Conservation (phyloP, 1,140 invertebrate species). For the Drosophila leontia region DNA sequence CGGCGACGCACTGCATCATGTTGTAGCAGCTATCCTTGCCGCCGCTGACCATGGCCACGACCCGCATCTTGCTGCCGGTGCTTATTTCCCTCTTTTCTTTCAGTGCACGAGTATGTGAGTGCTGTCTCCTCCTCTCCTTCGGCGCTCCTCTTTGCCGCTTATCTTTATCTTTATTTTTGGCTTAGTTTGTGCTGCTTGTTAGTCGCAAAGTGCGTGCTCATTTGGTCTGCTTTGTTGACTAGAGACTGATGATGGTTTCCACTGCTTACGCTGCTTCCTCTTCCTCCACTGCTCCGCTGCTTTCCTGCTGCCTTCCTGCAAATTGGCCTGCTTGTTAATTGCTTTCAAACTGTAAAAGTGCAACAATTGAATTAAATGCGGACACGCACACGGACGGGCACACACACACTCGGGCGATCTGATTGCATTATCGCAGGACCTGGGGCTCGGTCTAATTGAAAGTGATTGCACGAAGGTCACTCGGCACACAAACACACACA, state of each 20-base stretch:
- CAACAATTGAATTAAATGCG: constrained; percentile 32
- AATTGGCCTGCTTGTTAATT: constrained; percentile 31
- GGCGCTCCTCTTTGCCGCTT: constrained; percentile 15
- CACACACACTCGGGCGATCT: constrained; percentile 16
- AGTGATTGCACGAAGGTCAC: constrained; percentile 73
- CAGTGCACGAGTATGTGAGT: constrained; percentile 10
- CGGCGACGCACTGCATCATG: constrained; percentile 98
- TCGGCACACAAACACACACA: constrained; percentile 22
- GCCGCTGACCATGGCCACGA: constrained; percentile 96
- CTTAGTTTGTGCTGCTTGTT: constrained; percentile 68
- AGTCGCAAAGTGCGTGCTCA: constrained; percentile 66
- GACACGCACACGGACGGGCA: background rate
- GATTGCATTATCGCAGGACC: constrained; percentile 50
- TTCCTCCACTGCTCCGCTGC: constrained; percentile 14
- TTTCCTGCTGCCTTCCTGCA: constrained; percentile 10
- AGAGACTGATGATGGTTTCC: constrained; percentile 57
- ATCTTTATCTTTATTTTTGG: constrained; percentile 52
- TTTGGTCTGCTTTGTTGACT: constrained; percentile 79
- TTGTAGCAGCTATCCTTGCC: constrained; percentile 99
- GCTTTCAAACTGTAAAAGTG: constrained; percentile 36
- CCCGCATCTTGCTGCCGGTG: constrained; percentile 88
- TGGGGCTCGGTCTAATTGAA: constrained; percentile 57
- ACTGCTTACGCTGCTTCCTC: background rate
- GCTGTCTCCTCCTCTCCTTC: constrained; percentile 1
- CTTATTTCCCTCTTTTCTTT: background rate